Percentiles rank a stretch among this genome's conserved stretches.
Conservation (phyloP, 2,888 invertebrate species). For the Parelbella ahira region DNA sequence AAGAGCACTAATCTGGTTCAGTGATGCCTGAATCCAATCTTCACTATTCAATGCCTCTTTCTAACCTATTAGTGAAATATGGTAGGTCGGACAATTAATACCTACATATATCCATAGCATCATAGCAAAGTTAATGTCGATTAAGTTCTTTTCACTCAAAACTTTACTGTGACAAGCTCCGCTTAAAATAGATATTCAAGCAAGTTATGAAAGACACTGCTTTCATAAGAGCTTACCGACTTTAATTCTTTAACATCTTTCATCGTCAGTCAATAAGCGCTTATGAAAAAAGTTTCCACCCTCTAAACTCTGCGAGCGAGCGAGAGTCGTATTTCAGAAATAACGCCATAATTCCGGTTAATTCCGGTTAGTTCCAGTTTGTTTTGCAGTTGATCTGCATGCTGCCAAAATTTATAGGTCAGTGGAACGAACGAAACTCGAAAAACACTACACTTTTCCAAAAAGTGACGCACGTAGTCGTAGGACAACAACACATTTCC, state of each 20-base stretch:
- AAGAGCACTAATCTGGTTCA: too few species aligned
- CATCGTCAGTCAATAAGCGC: slow-evolving; percentile 21
- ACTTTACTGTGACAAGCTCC: neutral
- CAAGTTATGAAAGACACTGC: slow-evolving; percentile 20
- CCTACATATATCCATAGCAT: too few species aligned
- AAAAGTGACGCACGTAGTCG: slow-evolving; percentile 4
- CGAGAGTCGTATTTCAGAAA: too few species aligned
- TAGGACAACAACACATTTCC: too few species aligned
- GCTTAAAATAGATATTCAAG: slow-evolving; percentile 16
- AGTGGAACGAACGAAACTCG: slow-evolving; percentile 20
- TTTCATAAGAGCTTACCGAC: slow-evolving; percentile 13
- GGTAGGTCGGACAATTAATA: too few species aligned
- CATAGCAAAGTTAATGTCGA: too few species aligned
- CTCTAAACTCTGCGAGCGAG: slow-evolving; percentile 11
- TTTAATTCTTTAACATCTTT: slow-evolving; percentile 22
- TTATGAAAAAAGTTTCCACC: slow-evolving; percentile 24
- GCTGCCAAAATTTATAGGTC: slow-evolving; percentile 32
- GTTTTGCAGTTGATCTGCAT: slow-evolving; percentile 27
- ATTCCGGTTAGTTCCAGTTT: slow-evolving; percentile 23
- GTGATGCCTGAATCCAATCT: too few species aligned
- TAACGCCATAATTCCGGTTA: slow-evolving; percentile 9
- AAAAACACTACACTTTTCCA: slow-evolving; percentile 19
- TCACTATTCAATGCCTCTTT: too few species aligned
- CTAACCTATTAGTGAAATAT: too few species aligned
- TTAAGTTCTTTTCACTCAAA: too few species aligned